Evolutionary conservation across 1,140 invertebrate genomes (phyloP), one percentile per base, ranked within the genome.

Genomic region (Lordiphosa collinella): DNA sequence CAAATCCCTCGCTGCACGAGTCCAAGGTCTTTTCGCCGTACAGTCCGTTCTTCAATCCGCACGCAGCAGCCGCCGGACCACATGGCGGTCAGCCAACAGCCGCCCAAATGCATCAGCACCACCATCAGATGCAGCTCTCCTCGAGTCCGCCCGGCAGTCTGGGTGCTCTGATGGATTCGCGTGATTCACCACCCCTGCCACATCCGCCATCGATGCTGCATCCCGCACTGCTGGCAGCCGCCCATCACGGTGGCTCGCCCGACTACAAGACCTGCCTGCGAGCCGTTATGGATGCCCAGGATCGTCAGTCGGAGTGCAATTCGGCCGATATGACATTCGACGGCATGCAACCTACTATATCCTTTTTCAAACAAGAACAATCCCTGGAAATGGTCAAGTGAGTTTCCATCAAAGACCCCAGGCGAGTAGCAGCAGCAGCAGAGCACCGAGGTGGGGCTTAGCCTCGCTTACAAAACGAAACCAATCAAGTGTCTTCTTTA

Each of bases 1-100:
- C 97, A 48, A 98, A 98, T 90, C 97, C 97, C 36, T 96, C 96
- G 79, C 92, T 99, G 64, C 96, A 98, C 91, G 96, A 98, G 90
- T 97, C 96, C 61, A 96, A 98, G 90, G 94, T 98, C 71, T 97
- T 97, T 90, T 96, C 95, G 55, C 95, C 95, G 54, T 96, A 96
- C 90, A 95, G 94, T 85, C 95, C 95, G 57, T 96, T 97, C 90
- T 96, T 96, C 90, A 92, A 91, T 69, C 91, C 91, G 46, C 86
- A 87, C 47, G 85, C 85, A 43, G 75, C 78, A 37, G 51, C 73
- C 25, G 48, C 55, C 67, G 64, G 72, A 59, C 54, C 75, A 90
- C n/a, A n/a, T n/a, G n/a, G 90, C 12, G 91, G 90, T 22, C 75
- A 88, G 32, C 88, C 71, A 29, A 88, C 85, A 38, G 76, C 84